These are phyloP conservation scores for Drosophila ironensis DNA, from an alignment of 1,140 invertebrate species.

Conservation along the genomic window DNA sequence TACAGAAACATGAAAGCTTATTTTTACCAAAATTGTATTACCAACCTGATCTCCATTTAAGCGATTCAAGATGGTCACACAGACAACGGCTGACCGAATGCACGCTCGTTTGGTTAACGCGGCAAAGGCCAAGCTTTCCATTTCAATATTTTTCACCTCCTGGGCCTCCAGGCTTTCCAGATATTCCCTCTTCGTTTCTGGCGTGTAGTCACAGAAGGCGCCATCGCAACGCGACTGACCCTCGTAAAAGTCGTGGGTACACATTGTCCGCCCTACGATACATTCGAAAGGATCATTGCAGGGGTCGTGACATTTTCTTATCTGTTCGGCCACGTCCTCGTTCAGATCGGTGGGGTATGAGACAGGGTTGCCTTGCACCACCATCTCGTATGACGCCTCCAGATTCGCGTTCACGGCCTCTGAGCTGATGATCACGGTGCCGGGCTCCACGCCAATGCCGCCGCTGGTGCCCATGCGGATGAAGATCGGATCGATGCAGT, in stretches of 20 bases:
- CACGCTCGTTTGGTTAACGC: conserved; percentile 93
- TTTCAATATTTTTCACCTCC: conserved; percentile 98
- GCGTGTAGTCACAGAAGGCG: conserved; percentile 96
- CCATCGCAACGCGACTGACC: conserved; percentile 91
- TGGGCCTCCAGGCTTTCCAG: conserved; percentile 87
- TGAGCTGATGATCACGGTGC: conserved; percentile 87
- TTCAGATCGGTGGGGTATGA: conserved; percentile 89
- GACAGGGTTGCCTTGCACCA: conserved; percentile 69
- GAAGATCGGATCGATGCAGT: conserved; percentile 87
- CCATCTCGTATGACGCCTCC: conserved; percentile 85
- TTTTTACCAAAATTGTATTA: neutral
- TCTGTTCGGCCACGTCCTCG: conserved; percentile 87
- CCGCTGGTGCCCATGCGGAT: conserved; percentile 90
- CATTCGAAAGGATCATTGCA: conserved; percentile 89
- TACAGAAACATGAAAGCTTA: neutral
- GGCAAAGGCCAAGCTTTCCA: conserved; percentile 93
- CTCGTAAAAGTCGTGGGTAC: conserved; percentile 98
- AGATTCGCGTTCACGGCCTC: conserved; percentile 86
- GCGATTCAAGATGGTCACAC: conserved; percentile 94
- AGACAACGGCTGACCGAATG: conserved; percentile 94
- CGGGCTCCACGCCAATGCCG: conserved; percentile 87
- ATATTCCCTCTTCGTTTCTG: conserved; percentile 93
- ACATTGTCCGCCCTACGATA: conserved; percentile 94
- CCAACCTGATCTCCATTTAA: conserved; percentile 93
- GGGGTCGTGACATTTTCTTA: conserved; percentile 83